Base-by-base conservation (phyloP, 2,113 vertebrate genomes). In the Macrotis lagotis region DNA sequence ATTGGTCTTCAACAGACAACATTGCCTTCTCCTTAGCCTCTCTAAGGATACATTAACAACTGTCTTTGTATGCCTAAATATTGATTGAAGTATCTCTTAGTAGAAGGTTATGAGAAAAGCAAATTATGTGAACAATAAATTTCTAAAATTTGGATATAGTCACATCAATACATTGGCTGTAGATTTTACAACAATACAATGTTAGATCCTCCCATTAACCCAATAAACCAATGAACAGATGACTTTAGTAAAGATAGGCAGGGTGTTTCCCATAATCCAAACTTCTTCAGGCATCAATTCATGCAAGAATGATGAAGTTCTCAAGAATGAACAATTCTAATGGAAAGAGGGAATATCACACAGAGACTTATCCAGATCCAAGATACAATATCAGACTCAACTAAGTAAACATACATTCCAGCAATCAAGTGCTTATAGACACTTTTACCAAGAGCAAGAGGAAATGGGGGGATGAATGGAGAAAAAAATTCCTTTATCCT, bases 81-180 rank as follows among this genome's bases (percentile, higher is more conserved):
- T 91, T 95, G 96, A 97, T 96, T 97, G 96, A 97, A 97, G 94
- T 96, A 96, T 90, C 50, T 95, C 92, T 96, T 92, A 59, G 26
- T 92, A 74, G 88, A 97, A 96, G 93, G 96, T 96, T 95, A 37
- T 95, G 93, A 92, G 55, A 97, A 96, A 95, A 96, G 55, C 96
- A 96, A 97, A 94, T 94, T 97, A 53, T 26, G 26, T 31, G 12
- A 28, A 12, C 2, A 31, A 31, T 12, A 59, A 50, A 95, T 93
- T 91, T 92, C 94, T 95, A 96, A 95, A 91, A 95, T 96, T 88
- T 25, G 3, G 52, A 97, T 92, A 94, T 95, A 97, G 96, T 97
- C 96, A 95, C 94, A 97, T 96, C 93, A 95, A 96, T 96, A 96
- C 94, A 97, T 97, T 97, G 94, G 95, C 96, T 96, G 96, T 95